phyloP scores from a whole-genome alignment of 2,113 vertebrate genomes.

The Speoplatyrhinus poulsoni region DNA sequence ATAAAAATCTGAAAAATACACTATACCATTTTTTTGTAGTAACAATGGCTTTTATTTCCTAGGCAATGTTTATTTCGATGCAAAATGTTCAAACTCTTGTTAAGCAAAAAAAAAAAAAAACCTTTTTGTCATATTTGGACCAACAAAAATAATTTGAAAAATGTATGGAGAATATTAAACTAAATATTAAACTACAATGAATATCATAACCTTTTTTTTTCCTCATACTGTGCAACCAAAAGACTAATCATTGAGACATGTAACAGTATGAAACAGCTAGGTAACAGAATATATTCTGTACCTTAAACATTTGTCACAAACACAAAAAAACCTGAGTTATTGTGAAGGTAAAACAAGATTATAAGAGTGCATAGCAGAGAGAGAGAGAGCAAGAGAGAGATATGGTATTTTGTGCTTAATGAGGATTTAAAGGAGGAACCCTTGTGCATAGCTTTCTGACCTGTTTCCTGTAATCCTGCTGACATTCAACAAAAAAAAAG shows the following conservation, averaged over 20 bases:
- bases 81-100: slow-evolving; percentile 31
- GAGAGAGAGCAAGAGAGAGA: neutral
- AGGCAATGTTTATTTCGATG: slow-evolving; percentile 36
- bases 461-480: too few relatives aligned
- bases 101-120: slow-evolving; percentile 31
- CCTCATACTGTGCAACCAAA: neutral
- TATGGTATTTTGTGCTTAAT: slow-evolving; percentile 5
- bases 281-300: slow-evolving; percentile 2
- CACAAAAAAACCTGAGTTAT: slow-evolving; percentile 43
- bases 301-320: slow-evolving; percentile 32
- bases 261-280: slow-evolving; percentile 13
- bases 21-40: slow-evolving; percentile 16
- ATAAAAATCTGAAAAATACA: neutral
- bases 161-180: neutral
- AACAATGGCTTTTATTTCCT: slow-evolving; percentile 64
- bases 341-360: slow-evolving; percentile 15
- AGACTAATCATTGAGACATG: neutral
- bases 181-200: neutral
- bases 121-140: slow-evolving; percentile 6
- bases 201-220: neutral
- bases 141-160: slow-evolving; percentile 3
- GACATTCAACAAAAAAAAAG: too few relatives aligned
- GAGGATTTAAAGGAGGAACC: neutral
- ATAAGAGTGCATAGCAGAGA: slow-evolving; percentile 11
- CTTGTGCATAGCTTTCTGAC: too few relatives aligned